Evolutionary conservation across 2,888 invertebrate genomes (phyloP), one percentile per base, ranked within the genome.

Genomic region (Antheraea yamamai): DNA sequence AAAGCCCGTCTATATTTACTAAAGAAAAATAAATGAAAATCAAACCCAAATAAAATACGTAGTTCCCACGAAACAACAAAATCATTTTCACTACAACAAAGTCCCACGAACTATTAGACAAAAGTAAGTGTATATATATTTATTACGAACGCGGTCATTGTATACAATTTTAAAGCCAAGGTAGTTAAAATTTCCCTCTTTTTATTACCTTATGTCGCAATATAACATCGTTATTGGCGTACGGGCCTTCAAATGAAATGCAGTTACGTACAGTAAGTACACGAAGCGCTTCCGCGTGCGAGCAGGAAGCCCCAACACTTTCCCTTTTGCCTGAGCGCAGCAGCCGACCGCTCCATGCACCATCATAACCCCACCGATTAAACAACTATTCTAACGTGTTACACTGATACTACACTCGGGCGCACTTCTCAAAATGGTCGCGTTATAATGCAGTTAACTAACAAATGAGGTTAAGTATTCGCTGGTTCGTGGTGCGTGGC

Each of bases 241-340:
- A 71, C 61, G 61, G 23, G 61, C 61, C 55, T 61, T 78, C 77
- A 79, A 82, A 89, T 87, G 85, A 89, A 88, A 87, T 88, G 89
- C 89, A 90, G 91, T 91, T 92, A 92, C 91, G 92, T 89, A 87
- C 87, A 83, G 86, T 87, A 64, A 8, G 20, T 26, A 84, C 87
- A 87, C 89, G 87, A 87, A 91, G 88, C 89, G 85, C 91, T 94
- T 95, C 94, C 94, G 94, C 90, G 91, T 91, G 90, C 88, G 85
- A 94, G 91, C 94, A 94, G 94, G 94, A 94, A 95, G 90, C 89
- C 78, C 86, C 84, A 85, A 85, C 92, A 94, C 94, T 95, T 95
- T 95, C 94, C 93, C 94, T 94, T 94, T 95, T 93, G 92, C 93
- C 92, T 86, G 90, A 84, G 91, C 92, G 92, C 94, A 93, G 93